Conservation (phyloP, 2,888 invertebrate genomes). For the Agrotis clavis region DNA sequence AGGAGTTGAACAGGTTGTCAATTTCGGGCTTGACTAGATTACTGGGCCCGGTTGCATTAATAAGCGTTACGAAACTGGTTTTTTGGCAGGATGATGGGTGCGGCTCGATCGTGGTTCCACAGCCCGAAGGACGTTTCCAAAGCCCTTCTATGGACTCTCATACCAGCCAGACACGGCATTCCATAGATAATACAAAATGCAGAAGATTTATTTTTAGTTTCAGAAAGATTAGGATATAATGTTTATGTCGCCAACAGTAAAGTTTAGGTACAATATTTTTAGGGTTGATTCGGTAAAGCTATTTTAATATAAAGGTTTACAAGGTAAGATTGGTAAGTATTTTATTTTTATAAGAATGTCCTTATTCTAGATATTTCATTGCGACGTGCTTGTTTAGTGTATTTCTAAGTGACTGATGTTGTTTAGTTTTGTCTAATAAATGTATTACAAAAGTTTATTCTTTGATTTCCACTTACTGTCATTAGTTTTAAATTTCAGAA, state of each 20-base stretch:
- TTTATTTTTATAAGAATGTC: slow-evolving; percentile 56
- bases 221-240: neutral
- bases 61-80: too few species aligned
- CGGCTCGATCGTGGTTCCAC: slow-evolving; percentile 78
- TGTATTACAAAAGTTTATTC: neutral
- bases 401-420: slow-evolving; percentile 62
- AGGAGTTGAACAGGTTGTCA: too few species aligned
- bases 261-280: slow-evolving; percentile 7
- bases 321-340: slow-evolving; percentile 67
- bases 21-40: too few species aligned
- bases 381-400: slow-evolving; percentile 16
- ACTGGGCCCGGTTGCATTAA: too few species aligned
- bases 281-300: slow-evolving; percentile 9
- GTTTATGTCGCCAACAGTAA: neutral
- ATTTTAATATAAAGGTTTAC: slow-evolving; percentile 48
- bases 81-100: slow-evolving; percentile 76
- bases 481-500: too few species aligned
- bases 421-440: slow-evolving; percentile 45
- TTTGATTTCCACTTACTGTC: too few species aligned
- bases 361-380: slow-evolving; percentile 35
- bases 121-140: slow-evolving; percentile 78
- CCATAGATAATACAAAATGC: slow-evolving; percentile 44
- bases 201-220: neutral
- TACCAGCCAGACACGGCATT: slow-evolving; percentile 83
- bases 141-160: slow-evolving; percentile 81